phyloP scores from a whole-genome alignment of 2,888 invertebrate genomes.

The Agrilus mali region DNA sequence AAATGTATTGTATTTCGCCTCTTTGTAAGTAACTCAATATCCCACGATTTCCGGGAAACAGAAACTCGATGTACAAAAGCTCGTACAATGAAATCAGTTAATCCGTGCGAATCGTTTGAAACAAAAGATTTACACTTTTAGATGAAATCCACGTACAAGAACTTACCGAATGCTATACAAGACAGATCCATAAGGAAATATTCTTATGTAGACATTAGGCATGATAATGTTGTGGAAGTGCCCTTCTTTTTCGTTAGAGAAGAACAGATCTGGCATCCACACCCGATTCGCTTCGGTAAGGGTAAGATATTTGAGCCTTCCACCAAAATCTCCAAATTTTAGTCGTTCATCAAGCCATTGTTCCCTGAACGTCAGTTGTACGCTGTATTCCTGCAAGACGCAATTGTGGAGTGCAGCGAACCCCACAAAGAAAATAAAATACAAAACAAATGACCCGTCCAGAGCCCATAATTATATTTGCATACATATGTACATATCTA shows the following conservation, averaged over 20 bases:
- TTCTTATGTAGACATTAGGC: constrained; percentile 95
- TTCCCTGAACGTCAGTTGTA: constrained; percentile 93
- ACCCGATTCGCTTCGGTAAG: constrained; percentile 89
- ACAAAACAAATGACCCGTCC: too few relatives aligned
- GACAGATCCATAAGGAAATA: constrained; percentile 89
- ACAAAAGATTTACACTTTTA: too few relatives aligned
- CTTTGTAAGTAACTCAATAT: too few relatives aligned
- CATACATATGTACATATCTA: too few relatives aligned
- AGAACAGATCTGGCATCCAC: constrained; percentile 98
- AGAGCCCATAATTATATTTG: too few relatives aligned
- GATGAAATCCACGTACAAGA: background rate
- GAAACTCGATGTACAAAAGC: too few relatives aligned
- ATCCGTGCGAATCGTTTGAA: too few relatives aligned
- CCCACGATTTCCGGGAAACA: too few relatives aligned
- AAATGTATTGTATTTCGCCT: too few relatives aligned
- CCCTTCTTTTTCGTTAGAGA: constrained; percentile 95
- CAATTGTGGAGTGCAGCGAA: constrained; percentile 11
- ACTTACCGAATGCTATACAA: constrained; percentile 82
- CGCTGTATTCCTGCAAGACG: constrained; percentile 85
- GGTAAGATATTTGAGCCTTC: constrained; percentile 81
- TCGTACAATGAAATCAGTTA: too few relatives aligned
- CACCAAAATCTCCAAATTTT: constrained; percentile 78
- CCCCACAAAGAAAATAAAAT: too few relatives aligned
- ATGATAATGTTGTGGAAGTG: constrained; percentile 96
- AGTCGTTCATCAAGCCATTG: constrained; percentile 93